These are phyloP conservation scores for Plebejus argus DNA, from an alignment of 2,888 invertebrate genomes.

Conservation along the genomic window DNA sequence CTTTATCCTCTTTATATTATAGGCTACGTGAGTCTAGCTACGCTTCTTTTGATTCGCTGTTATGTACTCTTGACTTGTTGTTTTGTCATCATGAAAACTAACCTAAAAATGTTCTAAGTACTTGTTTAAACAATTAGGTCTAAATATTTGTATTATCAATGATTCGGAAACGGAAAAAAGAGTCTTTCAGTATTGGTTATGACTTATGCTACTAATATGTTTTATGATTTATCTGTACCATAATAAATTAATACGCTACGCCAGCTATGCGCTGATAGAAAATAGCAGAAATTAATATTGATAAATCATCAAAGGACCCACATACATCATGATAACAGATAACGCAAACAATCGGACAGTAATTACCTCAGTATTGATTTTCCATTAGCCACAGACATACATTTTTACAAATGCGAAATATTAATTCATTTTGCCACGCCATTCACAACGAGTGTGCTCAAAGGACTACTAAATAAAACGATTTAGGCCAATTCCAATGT, in stretches of 20 bases:
- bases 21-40: too few species aligned
- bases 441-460: neutral
- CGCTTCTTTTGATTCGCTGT: too few species aligned
- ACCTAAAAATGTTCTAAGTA: too few species aligned
- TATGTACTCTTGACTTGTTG: too few species aligned
- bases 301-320: constrained; percentile 18
- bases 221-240: neutral
- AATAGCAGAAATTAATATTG: constrained; percentile 9
- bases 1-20: too few species aligned
- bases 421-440: neutral
- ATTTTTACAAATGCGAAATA: constrained; percentile 18
- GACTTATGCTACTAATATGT: too few species aligned
- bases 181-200: too few species aligned
- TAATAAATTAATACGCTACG: neutral
- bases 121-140: too few species aligned
- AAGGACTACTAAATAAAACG: neutral
- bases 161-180: too few species aligned
- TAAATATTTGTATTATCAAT: too few species aligned
- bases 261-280: neutral
- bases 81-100: too few species aligned
- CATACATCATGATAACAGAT: constrained; percentile 26
- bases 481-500: neutral
- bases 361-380: constrained; percentile 25
- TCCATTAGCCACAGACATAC: constrained; percentile 21
- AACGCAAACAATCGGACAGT: constrained; percentile 27